Conservation (phyloP, 2,888 invertebrate species). For the Notodonta dromedarius region DNA sequence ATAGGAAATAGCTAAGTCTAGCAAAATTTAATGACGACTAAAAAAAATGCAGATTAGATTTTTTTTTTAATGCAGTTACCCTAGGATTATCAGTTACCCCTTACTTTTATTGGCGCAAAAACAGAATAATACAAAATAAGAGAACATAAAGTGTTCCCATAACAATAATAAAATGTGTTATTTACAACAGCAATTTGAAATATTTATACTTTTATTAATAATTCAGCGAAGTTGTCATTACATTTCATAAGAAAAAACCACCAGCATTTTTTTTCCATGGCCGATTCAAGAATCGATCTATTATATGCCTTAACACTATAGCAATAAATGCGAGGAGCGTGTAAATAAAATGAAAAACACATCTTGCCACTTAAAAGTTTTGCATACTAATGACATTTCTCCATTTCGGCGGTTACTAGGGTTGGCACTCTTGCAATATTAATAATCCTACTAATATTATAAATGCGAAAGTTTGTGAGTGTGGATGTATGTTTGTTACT, state of each 20-base stretch:
- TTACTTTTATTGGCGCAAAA: too few species aligned
- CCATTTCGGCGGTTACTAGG: conserved; percentile 20
- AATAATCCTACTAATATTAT: too few species aligned
- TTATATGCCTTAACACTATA: neutral
- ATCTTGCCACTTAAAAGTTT: conserved; percentile 28
- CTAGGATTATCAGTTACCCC: too few species aligned
- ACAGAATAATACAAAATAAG: too few species aligned
- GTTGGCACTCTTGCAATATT: conserved; percentile 2
- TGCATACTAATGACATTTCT: conserved; percentile 50
- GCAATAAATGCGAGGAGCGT: neutral
- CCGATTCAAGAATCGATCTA: conserved; percentile 1
- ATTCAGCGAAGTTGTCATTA: conserved; percentile 32
- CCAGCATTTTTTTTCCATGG: conserved; percentile 6
- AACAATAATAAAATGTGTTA: conserved; percentile 4
- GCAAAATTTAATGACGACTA: too few species aligned
- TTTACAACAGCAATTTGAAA: conserved; percentile 29
- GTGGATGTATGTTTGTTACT: too few species aligned
- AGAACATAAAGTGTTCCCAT: too few species aligned
- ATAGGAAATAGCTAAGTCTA: too few species aligned
- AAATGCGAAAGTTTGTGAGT: too few species aligned
- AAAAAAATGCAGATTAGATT: too few species aligned
- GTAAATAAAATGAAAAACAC: conserved; percentile 5
- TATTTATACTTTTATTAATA: conserved; percentile 19
- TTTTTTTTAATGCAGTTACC: too few species aligned
- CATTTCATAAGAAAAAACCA: conserved; percentile 16